Evolutionary conservation across 2,888 invertebrate species (phyloP).

Genomic region (Agrochola lota): DNA sequence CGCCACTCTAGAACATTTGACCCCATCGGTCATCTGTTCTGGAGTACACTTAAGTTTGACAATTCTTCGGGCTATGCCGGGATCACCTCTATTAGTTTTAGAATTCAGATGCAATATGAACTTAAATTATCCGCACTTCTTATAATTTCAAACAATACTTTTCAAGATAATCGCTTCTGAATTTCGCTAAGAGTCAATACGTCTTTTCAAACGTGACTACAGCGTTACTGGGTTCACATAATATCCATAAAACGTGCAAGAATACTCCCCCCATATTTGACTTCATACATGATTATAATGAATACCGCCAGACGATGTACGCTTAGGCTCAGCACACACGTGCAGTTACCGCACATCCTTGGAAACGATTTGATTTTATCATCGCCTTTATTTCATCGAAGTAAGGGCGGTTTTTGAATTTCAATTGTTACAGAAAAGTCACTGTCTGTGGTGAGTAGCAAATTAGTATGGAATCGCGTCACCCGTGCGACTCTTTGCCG

Average conservation of each 20-base stretch:
- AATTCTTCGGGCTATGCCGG: no score
- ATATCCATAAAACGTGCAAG: slow-evolving; percentile 15
- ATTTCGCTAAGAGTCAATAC: neutral
- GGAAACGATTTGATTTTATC: no score
- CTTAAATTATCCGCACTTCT: neutral
- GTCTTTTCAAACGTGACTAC: slow-evolving; percentile 8
- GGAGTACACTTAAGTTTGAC: no score
- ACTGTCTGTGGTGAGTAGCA: no score
- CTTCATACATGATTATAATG: slow-evolving; percentile 31
- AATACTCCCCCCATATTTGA: slow-evolving; percentile 23
- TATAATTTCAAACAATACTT: neutral
- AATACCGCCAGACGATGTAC: slow-evolving; percentile 22
- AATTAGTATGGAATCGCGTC: neutral
- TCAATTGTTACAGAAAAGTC: neutral
- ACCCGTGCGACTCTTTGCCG: neutral
- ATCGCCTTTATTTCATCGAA: neutral
- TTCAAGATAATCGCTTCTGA: neutral
- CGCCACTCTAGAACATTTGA: neutral
- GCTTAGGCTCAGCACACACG: neutral
- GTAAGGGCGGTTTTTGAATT: neutral
- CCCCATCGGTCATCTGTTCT: no score
- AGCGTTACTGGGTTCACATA: neutral
- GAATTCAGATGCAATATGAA: neutral
- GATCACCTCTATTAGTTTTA: neutral
- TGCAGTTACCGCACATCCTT: neutral